A percentile compares a stretch with the other conserved stretches of the same genome.
phyloP scores from a whole-genome alignment of 1,140 invertebrate species.

The Pectinophora gossypiella region DNA sequence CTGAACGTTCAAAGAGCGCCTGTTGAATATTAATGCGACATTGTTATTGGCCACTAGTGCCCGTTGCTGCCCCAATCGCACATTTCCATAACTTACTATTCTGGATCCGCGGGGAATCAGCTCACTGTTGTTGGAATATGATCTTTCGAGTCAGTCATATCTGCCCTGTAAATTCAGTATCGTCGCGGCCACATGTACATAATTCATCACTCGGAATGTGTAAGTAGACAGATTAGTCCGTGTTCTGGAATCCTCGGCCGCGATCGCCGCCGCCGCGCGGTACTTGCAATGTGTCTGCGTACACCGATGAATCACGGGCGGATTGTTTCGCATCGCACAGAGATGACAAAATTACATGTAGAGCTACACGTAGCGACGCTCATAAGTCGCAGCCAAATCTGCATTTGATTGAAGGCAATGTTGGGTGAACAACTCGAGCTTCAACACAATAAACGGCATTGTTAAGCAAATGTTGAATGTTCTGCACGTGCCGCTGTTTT shows the following conservation, averaged over 20 bases:
- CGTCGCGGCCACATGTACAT: slow-evolving; percentile 37
- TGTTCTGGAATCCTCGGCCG: slow-evolving; percentile 27
- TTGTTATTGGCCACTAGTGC: slow-evolving; percentile 72
- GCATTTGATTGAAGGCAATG: not conserved
- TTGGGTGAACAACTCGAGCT: no score
- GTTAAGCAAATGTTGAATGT: no score
- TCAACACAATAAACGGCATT: not conserved
- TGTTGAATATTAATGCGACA: slow-evolving; percentile 75
- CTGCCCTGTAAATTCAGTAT: slow-evolving; percentile 42
- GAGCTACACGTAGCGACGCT: not conserved
- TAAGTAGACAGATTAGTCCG: slow-evolving; percentile 25
- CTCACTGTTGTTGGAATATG: slow-evolving; percentile 57
- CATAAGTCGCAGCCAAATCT: not conserved
- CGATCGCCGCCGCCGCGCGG: slow-evolving; percentile 17
- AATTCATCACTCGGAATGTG: slow-evolving; percentile 41
- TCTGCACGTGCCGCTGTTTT: no score
- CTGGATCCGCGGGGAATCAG: slow-evolving; percentile 67
- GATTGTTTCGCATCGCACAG: slow-evolving; percentile 28
- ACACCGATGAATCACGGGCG: slow-evolving; percentile 33
- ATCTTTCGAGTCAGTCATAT: slow-evolving; percentile 50
- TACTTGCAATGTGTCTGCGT: slow-evolving; percentile 1
- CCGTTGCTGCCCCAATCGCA: slow-evolving; percentile 70
- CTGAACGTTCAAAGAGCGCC: slow-evolving; percentile 59
- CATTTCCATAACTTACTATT: slow-evolving; percentile 75
- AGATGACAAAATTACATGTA: not conserved